Conservation (phyloP, 2,113 vertebrate species). For the Gymnorhina tibicen region DNA sequence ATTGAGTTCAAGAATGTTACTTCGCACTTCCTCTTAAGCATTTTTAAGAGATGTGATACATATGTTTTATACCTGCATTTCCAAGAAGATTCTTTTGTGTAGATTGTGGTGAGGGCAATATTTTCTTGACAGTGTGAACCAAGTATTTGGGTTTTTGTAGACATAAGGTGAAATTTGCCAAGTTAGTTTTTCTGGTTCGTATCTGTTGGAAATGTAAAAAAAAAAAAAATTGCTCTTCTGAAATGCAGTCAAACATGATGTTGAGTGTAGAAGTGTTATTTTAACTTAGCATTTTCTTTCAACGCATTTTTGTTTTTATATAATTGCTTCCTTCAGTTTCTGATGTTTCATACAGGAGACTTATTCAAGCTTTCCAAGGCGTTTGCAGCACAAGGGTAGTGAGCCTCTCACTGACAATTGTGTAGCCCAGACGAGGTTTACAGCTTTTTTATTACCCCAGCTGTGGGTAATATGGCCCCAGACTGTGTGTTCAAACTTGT, state of each 20-base stretch:
- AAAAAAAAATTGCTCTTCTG: background rate
- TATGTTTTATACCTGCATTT: background rate
- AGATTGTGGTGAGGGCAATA: background rate
- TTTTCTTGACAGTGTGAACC: background rate
- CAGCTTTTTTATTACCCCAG: background rate
- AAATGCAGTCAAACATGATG: background rate
- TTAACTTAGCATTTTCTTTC: background rate
- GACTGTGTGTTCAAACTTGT: background rate
- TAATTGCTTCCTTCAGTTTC: background rate
- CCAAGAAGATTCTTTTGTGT: background rate
- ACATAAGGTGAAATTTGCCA: background rate
- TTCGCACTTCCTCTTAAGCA: background rate
- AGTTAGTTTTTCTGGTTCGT: background rate
- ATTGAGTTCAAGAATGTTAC: background rate
- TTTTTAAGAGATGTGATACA: background rate
- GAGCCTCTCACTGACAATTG: background rate
- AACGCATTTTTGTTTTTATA: background rate
- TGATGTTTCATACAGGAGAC: background rate
- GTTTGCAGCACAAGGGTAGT: background rate
- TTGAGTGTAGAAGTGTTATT: background rate
- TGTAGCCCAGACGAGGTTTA: background rate
- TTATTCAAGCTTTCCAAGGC: background rate
- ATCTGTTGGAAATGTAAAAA: background rate
- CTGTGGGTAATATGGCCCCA: background rate
- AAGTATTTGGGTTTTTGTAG: background rate